phyloP scores from a whole-genome alignment of 1,140 invertebrate species.

The Ceratosolen fusciceps region DNA sequence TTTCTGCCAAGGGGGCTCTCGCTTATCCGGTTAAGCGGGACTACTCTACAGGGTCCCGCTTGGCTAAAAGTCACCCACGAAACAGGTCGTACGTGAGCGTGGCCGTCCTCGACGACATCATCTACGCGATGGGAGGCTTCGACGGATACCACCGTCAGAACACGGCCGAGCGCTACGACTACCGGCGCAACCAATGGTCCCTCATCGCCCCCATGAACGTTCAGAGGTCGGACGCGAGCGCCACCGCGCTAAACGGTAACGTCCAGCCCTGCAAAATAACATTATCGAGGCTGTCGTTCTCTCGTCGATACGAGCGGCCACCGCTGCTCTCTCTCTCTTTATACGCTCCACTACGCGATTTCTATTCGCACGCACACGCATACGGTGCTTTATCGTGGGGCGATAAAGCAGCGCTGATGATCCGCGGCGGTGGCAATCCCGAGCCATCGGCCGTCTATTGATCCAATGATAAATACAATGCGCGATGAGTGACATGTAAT shows the following conservation, averaged over 20 bases:
- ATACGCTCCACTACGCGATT: too few relatives aligned
- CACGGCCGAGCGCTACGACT: constrained; percentile 83
- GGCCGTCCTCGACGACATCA: constrained; percentile 76
- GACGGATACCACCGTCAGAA: constrained; percentile 82
- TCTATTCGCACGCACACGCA: too few relatives aligned
- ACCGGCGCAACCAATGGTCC: constrained; percentile 77
- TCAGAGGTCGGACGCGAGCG: constrained; percentile 80
- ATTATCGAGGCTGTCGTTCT: too few relatives aligned
- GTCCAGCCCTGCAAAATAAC: neutral
- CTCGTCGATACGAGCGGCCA: too few relatives aligned
- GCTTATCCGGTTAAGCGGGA: neutral
- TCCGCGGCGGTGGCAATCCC: too few relatives aligned
- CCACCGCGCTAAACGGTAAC: constrained; percentile 73
- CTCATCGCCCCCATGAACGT: constrained; percentile 77
- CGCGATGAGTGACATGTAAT: too few relatives aligned
- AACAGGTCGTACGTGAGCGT: constrained; percentile 78
- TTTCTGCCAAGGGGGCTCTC: neutral
- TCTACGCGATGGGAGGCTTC: constrained; percentile 85
- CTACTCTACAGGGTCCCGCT: neutral
- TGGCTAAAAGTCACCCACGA: neutral
- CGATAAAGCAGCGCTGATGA: too few relatives aligned
- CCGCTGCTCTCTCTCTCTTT: too few relatives aligned
- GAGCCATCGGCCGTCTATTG: too few relatives aligned
- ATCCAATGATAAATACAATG: too few relatives aligned
- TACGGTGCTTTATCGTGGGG: too few relatives aligned